Evolutionary conservation across 2,888 invertebrate genomes (phyloP).

Genomic region (Sesia bembeciformis): DNA sequence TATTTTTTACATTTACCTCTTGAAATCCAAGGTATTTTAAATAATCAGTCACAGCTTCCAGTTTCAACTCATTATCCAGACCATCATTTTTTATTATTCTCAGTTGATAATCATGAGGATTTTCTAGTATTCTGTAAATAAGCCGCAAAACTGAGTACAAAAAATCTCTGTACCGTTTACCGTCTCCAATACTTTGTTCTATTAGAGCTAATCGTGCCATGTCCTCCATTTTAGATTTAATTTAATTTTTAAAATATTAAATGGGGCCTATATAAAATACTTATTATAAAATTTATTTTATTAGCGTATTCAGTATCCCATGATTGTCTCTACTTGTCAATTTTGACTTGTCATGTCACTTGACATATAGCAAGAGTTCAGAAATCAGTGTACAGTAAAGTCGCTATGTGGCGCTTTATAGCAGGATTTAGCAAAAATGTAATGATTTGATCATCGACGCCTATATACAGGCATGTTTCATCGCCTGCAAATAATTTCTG

Average conservation of each 20-base stretch:
- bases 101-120: constrained; percentile 45
- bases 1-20: constrained; percentile 28
- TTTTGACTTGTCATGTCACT: constrained; percentile 44
- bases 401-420: too few relatives aligned
- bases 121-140: constrained; percentile 46
- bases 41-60: constrained; percentile 42
- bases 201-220: constrained; percentile 59
- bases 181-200: constrained; percentile 45
- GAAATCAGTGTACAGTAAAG: background rate
- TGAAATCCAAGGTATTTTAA: constrained; percentile 56
- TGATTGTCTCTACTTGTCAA: constrained; percentile 37
- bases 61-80: constrained; percentile 28
- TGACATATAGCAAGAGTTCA: constrained; percentile 14
- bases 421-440: too few relatives aligned
- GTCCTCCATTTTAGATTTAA: constrained; percentile 46
- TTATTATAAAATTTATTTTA: background rate
- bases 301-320: background rate
- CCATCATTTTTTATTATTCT: constrained; percentile 37
- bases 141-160: constrained; percentile 40
- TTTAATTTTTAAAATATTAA: too few relatives aligned
- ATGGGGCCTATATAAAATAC: background rate
- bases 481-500: too few relatives aligned
- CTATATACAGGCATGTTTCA: too few relatives aligned
- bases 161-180: constrained; percentile 39
- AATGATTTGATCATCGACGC: too few relatives aligned